Evolutionary conservation across 1,140 invertebrate species (phyloP).

Genomic region (Ips typographus): DNA sequence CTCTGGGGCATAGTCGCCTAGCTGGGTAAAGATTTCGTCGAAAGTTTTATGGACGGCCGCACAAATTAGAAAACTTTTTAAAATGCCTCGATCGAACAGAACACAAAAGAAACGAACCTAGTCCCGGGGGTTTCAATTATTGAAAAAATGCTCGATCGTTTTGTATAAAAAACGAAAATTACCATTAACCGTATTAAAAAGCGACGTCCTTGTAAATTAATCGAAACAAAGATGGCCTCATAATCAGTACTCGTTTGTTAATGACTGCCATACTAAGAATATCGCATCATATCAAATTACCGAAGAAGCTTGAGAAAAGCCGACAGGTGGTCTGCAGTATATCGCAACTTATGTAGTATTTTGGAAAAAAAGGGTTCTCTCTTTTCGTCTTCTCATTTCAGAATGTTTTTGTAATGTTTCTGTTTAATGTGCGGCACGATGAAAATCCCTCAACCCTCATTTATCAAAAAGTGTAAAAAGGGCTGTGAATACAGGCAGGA

Average conservation of each 20-base stretch:
- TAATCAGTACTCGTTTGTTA: conserved; percentile 13
- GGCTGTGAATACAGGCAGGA: not conserved
- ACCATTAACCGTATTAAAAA: not conserved
- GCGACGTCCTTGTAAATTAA: not conserved
- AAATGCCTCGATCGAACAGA: conserved; percentile 16
- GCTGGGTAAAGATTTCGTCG: conserved; percentile 19
- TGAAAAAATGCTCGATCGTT: not conserved
- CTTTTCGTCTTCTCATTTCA: too few relatives aligned
- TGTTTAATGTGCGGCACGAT: not conserved
- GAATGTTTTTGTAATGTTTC: too few relatives aligned
- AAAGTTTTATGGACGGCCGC: conserved; percentile 25
- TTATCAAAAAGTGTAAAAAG: not conserved
- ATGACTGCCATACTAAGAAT: conserved; percentile 20
- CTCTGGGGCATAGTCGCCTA: conserved; percentile 29
- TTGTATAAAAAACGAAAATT: too few relatives aligned
- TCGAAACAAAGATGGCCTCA: conserved; percentile 4
- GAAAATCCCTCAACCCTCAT: not conserved
- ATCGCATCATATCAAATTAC: conserved; percentile 11
- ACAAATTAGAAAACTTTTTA: conserved; percentile 35
- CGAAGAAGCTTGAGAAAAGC: conserved; percentile 7
- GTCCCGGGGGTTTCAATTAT: not conserved
- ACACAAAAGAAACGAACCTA: conserved; percentile 8
- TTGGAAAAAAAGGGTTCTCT: too few relatives aligned
- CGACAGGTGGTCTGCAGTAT: conserved; percentile 9
- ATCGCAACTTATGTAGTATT: not conserved